Evolutionary conservation across 2,797 vertebrate species (phyloP).

Genomic region (Periophthalmus magnuspinnatus): DNA sequence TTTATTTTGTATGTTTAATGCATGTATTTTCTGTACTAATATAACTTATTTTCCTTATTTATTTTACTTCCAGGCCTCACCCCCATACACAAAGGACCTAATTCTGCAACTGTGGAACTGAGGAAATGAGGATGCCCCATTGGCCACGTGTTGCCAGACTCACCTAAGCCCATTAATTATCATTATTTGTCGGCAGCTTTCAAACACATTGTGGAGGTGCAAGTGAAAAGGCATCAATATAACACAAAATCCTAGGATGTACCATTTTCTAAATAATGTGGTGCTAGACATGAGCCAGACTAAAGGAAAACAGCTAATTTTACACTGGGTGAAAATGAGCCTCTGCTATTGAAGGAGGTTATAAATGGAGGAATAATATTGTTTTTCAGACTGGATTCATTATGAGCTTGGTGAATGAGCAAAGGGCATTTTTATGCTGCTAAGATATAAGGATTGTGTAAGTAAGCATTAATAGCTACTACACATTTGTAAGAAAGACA

Average conservation of each 20-base stretch:
- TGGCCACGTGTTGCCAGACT: neutral
- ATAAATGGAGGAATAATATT: constrained; percentile 30
- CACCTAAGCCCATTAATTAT: constrained; percentile 1
- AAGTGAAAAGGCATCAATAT: neutral
- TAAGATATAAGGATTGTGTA: constrained; percentile 19
- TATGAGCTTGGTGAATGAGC: constrained; percentile 6
- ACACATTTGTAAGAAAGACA: too few relatives aligned
- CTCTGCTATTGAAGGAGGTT: constrained; percentile 6
- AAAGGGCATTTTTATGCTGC: neutral
- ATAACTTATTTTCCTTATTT: constrained; percentile 27
- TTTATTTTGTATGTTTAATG: too few relatives aligned
- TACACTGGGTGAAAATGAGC: constrained; percentile 12
- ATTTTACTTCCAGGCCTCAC: constrained; percentile 1
- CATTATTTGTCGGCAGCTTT: constrained; percentile 18
- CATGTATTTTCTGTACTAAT: constrained; percentile 11
- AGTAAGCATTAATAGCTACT: constrained; percentile 8
- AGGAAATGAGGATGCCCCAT: constrained; percentile 42
- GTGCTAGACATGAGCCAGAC: constrained; percentile 34
- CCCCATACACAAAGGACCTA: constrained; percentile 48
- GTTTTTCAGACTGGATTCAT: constrained; percentile 27
- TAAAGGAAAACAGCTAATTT: constrained; percentile 24
- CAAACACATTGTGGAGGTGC: neutral
- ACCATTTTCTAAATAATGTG: neutral
- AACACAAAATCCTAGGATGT: neutral
- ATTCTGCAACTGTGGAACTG: constrained; percentile 31